Conservation (phyloP, 2,888 invertebrate species). For the Hypselothyrea guttata region DNA sequence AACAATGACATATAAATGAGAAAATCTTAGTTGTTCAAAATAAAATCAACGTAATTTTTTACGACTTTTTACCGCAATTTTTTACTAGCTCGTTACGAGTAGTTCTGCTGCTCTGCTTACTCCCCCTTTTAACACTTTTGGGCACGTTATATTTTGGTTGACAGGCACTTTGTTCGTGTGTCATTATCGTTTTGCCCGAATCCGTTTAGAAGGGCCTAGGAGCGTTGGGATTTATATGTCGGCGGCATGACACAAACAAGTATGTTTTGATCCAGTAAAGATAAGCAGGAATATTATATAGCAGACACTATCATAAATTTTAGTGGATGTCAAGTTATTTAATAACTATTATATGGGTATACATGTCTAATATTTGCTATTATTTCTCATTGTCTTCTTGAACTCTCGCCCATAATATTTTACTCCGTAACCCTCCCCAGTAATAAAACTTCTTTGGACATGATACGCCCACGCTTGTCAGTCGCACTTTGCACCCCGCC, state of each 20-base stretch:
- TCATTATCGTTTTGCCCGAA: conserved; percentile 64
- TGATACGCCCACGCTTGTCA: conserved; percentile 67
- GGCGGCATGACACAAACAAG: conserved; percentile 38
- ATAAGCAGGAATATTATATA: conserved; percentile 6
- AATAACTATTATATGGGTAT: no score
- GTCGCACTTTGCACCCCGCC: conserved; percentile 44
- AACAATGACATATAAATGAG: conserved; percentile 41
- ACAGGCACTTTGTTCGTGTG: conserved; percentile 66
- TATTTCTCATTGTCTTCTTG: no score
- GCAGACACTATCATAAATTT: not conserved
- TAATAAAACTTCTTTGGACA: conserved; percentile 38
- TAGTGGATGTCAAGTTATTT: not conserved
- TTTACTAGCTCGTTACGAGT: conserved; percentile 32
- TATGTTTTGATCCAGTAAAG: conserved; percentile 33
- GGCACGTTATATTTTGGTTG: conserved; percentile 53
- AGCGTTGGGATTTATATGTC: conserved; percentile 54
- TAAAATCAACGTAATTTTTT: conserved; percentile 75
- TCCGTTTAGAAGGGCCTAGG: conserved; percentile 24
- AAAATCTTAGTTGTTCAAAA: conserved; percentile 64
- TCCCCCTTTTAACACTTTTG: conserved; percentile 63
- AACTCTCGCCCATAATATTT: not conserved
- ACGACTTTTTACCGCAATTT: conserved; percentile 61
- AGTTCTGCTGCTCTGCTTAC: conserved; percentile 35
- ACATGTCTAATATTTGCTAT: no score
- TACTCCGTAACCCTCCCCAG: conserved; percentile 4